Conservation (phyloP, 2,888 invertebrate species). For the Agrenia bidenticulata region DNA sequence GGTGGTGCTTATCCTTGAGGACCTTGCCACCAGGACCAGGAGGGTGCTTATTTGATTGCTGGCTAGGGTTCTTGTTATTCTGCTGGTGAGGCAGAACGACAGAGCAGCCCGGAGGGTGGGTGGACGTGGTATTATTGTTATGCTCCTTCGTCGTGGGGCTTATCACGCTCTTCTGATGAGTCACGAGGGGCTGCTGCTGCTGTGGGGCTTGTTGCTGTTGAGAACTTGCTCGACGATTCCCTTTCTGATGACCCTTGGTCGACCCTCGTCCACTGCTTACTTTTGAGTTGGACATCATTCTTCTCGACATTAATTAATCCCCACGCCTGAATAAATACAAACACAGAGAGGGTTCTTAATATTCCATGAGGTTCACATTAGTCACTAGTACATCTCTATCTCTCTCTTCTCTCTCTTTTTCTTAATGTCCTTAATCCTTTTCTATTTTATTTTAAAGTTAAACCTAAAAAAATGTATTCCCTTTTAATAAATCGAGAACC, state of each 20-base stretch:
- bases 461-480: too few relatives aligned
- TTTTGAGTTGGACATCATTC: constrained; percentile 41
- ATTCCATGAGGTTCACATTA: too few relatives aligned
- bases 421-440: too few relatives aligned
- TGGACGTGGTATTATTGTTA: constrained; percentile 17
- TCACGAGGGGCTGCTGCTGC: background rate
- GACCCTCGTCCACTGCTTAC: constrained; percentile 39
- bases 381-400: too few relatives aligned
- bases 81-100: constrained; percentile 17
- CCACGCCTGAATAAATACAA: too few relatives aligned
- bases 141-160: constrained; percentile 14
- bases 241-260: constrained; percentile 1
- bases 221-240: background rate
- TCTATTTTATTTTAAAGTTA: too few relatives aligned
- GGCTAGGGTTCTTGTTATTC: constrained; percentile 31
- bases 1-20: too few relatives aligned
- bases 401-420: too few relatives aligned
- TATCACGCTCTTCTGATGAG: constrained; percentile 27
- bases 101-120: background rate
- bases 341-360: too few relatives aligned
- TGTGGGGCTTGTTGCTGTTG: background rate
- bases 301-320: constrained; percentile 47
- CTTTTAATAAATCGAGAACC: too few relatives aligned
- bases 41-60: too few relatives aligned
- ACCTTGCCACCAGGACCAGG: too few relatives aligned